Conservation (phyloP, 1,140 invertebrate species). For the Lepidostoma basale region DNA sequence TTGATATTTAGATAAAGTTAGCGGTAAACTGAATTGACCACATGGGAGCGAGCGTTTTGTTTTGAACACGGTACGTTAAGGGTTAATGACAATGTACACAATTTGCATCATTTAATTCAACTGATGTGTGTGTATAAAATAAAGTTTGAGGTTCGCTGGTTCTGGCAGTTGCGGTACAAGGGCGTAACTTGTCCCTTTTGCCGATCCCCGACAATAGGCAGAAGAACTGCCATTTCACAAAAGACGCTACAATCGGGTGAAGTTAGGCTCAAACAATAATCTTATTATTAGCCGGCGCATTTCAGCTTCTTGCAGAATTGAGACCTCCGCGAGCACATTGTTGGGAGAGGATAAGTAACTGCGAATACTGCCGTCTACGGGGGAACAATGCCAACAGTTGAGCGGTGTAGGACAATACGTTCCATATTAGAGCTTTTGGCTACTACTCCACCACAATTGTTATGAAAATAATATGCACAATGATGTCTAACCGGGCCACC, state of each 20-base stretch:
- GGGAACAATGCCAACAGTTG: slow-evolving; percentile 16
- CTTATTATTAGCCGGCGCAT: slow-evolving; percentile 39
- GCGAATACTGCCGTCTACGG: neutral
- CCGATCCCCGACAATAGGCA: slow-evolving; percentile 25
- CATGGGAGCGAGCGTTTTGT: too few relatives aligned
- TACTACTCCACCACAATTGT: slow-evolving; percentile 3
- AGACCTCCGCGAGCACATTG: slow-evolving; percentile 40
- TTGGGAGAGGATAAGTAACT: neutral
- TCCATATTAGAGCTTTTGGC: slow-evolving; percentile 2
- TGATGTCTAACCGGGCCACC: neutral
- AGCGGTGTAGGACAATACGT: slow-evolving; percentile 8
- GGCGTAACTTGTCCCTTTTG: slow-evolving; percentile 43
- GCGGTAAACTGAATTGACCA: too few relatives aligned
- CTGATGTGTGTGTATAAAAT: too few relatives aligned
- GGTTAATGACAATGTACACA: too few relatives aligned
- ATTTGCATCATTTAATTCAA: too few relatives aligned
- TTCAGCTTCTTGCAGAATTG: slow-evolving; percentile 37
- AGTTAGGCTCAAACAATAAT: slow-evolving; percentile 37
- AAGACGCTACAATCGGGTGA: slow-evolving; percentile 24
- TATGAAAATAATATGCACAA: neutral
- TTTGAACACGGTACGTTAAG: too few relatives aligned
- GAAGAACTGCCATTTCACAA: slow-evolving; percentile 17
- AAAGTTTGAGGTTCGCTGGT: slow-evolving; percentile 4
- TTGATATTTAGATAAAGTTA: too few relatives aligned
- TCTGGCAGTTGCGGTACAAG: slow-evolving; percentile 26